Conservation (phyloP, 2,797 vertebrate genomes). For the Manis crassicaudata region DNA sequence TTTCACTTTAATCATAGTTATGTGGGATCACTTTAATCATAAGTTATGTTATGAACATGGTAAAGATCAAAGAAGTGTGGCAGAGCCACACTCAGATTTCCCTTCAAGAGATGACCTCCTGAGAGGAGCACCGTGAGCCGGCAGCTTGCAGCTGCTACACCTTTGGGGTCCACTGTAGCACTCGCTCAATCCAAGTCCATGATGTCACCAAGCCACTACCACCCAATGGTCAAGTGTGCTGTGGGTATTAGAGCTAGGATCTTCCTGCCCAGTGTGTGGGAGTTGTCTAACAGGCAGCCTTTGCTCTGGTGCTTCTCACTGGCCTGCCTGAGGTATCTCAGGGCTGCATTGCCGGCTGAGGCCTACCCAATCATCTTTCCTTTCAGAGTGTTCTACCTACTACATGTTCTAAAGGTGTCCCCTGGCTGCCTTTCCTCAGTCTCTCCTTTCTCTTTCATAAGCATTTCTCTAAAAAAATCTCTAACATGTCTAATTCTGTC, state of each 20-base stretch:
- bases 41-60: background rate
- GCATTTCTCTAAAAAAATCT: background rate
- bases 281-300: background rate
- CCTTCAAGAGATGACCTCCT: background rate
- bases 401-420: background rate
- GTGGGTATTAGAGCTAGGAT: background rate
- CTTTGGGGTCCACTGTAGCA: background rate
- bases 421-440: background rate
- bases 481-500: background rate
- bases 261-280: background rate
- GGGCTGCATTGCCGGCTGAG: background rate
- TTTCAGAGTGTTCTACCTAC: background rate
- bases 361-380: background rate
- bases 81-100: background rate
- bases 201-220: background rate
- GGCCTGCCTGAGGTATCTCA: background rate
- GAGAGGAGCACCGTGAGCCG: background rate
- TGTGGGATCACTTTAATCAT: background rate
- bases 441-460: background rate
- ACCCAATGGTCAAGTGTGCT: background rate
- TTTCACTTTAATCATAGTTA: background rate
- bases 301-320: background rate
- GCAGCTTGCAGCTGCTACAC: background rate
- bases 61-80: background rate
- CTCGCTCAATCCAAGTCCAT: background rate